Percentiles rank a stretch among this genome's conserved stretches.
These are phyloP conservation scores for Phengaris alcon DNA, from an alignment of 2,888 invertebrate species.

Conservation along the genomic window DNA sequence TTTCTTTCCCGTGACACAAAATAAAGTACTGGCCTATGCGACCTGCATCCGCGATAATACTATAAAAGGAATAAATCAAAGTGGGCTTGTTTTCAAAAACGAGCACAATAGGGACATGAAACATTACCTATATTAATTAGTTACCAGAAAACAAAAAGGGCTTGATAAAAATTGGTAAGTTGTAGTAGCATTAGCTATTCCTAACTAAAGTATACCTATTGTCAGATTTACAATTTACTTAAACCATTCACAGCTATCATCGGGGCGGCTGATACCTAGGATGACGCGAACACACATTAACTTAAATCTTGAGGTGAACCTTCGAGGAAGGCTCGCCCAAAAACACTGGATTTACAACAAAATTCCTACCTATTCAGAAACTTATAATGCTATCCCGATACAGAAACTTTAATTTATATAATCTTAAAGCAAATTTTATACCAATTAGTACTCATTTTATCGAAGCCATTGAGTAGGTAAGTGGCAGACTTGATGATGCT, in stretches of 20 bases:
- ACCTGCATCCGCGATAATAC: not conserved
- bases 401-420: not conserved
- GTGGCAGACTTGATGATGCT: constrained; percentile 1
- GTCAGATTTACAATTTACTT: constrained; percentile 3
- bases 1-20: not conserved
- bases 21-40: not conserved
- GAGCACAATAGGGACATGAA: not conserved
- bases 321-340: constrained; percentile 17
- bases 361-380: not conserved
- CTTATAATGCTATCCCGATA: not conserved
- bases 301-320: constrained; percentile 16
- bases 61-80: not conserved
- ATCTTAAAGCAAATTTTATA: not conserved
- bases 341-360: not conserved
- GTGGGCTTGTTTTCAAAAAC: not conserved
- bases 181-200: not conserved
- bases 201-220: not conserved
- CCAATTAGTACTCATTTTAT: not conserved
- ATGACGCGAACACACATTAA: constrained; percentile 13
- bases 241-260: constrained; percentile 22
- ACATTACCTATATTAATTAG: not conserved
- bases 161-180: constrained; percentile 18
- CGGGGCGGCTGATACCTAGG: constrained; percentile 17
- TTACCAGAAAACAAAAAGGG: not conserved
- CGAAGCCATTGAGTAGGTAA: constrained; percentile 22